These are phyloP conservation scores for Hypomecis punctinalis DNA, from an alignment of 2,888 invertebrate species.

Conservation along the genomic window DNA sequence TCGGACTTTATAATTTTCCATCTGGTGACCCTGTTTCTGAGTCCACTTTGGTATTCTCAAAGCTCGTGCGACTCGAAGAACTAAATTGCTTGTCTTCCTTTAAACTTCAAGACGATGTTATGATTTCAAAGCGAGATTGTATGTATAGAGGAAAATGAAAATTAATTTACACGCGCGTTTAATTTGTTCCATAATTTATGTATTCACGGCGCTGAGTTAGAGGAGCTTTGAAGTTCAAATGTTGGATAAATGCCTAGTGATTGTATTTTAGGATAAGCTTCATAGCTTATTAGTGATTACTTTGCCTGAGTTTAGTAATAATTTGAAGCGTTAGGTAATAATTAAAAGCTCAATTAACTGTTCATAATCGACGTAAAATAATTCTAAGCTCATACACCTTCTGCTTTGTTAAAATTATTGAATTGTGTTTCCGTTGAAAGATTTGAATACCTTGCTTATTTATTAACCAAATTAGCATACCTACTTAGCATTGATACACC, in stretches of 20 bases:
- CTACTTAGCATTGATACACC: too few species aligned
- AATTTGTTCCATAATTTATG: constrained; percentile 10
- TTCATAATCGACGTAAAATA: too few species aligned
- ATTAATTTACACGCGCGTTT: constrained; percentile 14
- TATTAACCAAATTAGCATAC: too few species aligned
- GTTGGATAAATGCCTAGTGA: constrained; percentile 2
- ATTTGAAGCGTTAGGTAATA: too few species aligned
- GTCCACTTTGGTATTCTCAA: constrained; percentile 26
- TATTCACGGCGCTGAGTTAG: constrained; percentile 8
- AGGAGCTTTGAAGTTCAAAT: constrained; percentile 6
- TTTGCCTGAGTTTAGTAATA: too few species aligned
- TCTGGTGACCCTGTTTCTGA: not conserved
- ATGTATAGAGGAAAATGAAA: not conserved
- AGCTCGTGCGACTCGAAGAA: constrained; percentile 13
- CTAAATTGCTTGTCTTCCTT: constrained; percentile 15
- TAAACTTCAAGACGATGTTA: constrained; percentile 12
- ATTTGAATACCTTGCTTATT: too few species aligned
- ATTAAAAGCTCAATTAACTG: too few species aligned
- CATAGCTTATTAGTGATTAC: not conserved
- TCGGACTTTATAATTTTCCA: too few species aligned
- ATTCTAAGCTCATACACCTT: too few species aligned
- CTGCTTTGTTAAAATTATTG: too few species aligned
- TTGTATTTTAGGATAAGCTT: constrained; percentile 2
- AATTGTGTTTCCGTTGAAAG: too few species aligned
- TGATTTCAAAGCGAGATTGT: constrained; percentile 7